Percentiles rank a stretch among this genome's conserved stretches.
These are phyloP conservation scores for Cantharis lateralis DNA, from an alignment of 2,888 invertebrate species.

Conservation along the genomic window DNA sequence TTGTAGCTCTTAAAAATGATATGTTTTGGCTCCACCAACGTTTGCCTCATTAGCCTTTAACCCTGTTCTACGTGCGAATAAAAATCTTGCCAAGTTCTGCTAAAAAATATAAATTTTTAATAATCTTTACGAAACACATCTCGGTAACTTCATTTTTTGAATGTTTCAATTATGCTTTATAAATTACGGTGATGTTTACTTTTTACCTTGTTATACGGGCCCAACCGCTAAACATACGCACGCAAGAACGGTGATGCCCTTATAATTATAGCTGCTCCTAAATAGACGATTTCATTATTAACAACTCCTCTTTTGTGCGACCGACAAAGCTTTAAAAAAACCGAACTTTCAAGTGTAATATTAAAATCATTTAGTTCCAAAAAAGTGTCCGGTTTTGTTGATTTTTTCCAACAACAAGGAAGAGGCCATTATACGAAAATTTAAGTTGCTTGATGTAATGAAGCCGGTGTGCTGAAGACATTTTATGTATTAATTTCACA, in stretches of 20 bases:
- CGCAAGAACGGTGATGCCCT: slow-evolving; percentile 22
- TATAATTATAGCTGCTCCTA: slow-evolving; percentile 35
- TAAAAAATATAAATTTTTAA: not conserved
- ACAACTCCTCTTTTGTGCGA: slow-evolving; percentile 6
- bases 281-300: slow-evolving; percentile 36
- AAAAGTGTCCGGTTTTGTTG: not conserved
- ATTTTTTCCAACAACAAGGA: not conserved
- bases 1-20: slow-evolving; percentile 35
- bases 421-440: not conserved
- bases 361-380: not conserved
- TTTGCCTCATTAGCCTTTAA: not conserved
- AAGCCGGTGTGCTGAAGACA: slow-evolving; percentile 15
- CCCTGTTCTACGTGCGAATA: not conserved
- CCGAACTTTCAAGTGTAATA: not conserved
- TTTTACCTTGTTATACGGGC: slow-evolving; percentile 24
- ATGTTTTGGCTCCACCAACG: slow-evolving; percentile 6
- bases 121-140: not conserved
- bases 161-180: slow-evolving; percentile 8
- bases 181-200: slow-evolving; percentile 10
- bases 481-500: slow-evolving; percentile 19
- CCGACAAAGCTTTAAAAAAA: not conserved
- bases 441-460: slow-evolving; percentile 4
- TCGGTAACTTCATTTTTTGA: not conserved
- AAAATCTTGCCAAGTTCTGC: not conserved
- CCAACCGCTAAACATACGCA: slow-evolving; percentile 20